Evolutionary conservation across 2,888 invertebrate genomes (phyloP), one percentile per base, ranked within the genome.

Genomic region (Hirtodrosophila trivittata): DNA sequence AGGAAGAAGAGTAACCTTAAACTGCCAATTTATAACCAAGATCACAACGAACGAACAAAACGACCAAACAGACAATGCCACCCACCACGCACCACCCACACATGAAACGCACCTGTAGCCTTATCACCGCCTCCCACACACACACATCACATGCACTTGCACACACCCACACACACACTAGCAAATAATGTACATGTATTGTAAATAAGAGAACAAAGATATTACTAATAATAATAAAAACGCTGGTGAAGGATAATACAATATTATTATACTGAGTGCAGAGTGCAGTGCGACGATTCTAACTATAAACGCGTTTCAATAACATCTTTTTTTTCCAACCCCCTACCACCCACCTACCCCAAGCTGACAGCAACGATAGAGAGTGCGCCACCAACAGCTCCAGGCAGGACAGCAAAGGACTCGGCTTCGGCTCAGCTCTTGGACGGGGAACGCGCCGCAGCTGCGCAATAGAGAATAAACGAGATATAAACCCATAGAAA

Each of bases 371-470:
- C 0, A 21, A 14, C 13, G 45, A 10, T 37, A 30, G 18, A 28
- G 28, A 6, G 3, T 3, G 33, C 13, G 33, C 33, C 39, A 21
- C 12, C 18, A 14, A 9, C 3, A n/a, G 18, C 5, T 21, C 18
- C 18, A 33, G 10, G 6, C 0, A 16, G 1, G 37, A 42, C n/a
- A 38, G 7, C 52, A 16, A n/a, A 46, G n/a, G 60, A 60, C 14
- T 52, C 66, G 7, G 38, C 55, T 5, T 75, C 80, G 14, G 64
- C 66, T 28, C 77, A 62, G 46, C 65, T 81, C 3, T 60, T 81
- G 66, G 68, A 71, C 14, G 64, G 55, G 39, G 86, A 81, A 47
- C 81, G 81, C 42, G 51, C 49, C 9, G 85, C 85, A 39, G 64
- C 84, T 16, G 65, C 58, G 63, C 75, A 66, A 28, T 81, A 59